These are phyloP conservation scores for Phaonia tiefii DNA, from an alignment of 2,888 invertebrate genomes.

Conservation along the genomic window DNA sequence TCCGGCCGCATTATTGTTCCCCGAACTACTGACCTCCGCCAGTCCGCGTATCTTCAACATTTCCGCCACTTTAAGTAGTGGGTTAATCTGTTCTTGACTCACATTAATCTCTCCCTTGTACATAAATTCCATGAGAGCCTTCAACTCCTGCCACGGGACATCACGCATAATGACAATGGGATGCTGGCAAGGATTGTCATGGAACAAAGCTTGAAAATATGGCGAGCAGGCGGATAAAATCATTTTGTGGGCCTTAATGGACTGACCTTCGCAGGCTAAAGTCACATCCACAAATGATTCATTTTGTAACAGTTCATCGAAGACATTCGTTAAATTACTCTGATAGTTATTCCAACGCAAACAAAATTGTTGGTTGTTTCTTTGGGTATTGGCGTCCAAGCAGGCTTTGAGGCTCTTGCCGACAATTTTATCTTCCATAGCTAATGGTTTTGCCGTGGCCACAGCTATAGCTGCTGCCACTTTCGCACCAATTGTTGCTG, in stretches of 20 bases:
- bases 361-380: conserved; percentile 88
- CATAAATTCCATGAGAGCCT: conserved; percentile 96
- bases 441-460: conserved; percentile 29
- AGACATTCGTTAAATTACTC: conserved; percentile 89
- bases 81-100: conserved; percentile 93
- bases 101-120: conserved; percentile 97
- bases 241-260: conserved; percentile 95
- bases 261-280: conserved; percentile 93
- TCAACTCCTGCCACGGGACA: conserved; percentile 93
- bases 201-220: conserved; percentile 94
- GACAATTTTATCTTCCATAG: conserved; percentile 20
- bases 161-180: conserved; percentile 96
- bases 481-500: background rate
- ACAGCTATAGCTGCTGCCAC: background rate
- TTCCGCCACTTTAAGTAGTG: conserved; percentile 92
- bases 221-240: conserved; percentile 96
- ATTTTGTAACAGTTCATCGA: conserved; percentile 93
- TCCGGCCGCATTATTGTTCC: conserved; percentile 84
- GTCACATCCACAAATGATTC: conserved; percentile 96
- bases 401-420: background rate
- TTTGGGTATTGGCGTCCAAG: background rate
- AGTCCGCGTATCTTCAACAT: conserved; percentile 92
- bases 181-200: conserved; percentile 96
- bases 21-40: conserved; percentile 87
- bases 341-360: conserved; percentile 97